Base-by-base conservation (phyloP, 2,888 invertebrate species). In the Chalcis sispes region DNA sequence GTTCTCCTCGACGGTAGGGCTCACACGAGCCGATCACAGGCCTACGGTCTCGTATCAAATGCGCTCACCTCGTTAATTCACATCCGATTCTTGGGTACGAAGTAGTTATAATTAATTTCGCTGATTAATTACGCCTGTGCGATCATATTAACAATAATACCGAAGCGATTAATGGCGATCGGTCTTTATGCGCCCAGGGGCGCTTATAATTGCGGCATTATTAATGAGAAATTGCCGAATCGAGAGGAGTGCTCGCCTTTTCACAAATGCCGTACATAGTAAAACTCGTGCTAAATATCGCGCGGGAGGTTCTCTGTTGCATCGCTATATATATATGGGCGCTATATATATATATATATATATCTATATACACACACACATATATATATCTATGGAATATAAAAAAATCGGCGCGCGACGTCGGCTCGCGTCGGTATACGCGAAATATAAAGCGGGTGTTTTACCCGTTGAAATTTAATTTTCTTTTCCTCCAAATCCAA, bases 401-500 rank as follows among this genome's bases (percentile, higher is more conserved):
- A 59, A 20, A 40, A 61, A 61, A 61, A 61, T 13, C 15, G 59
- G 2, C 59, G 40, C 1, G 25, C 25, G 10, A 42, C 4, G 1
- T 13, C 42, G n/a, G 42, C 42, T 8, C 8, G 8, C 42, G 15
- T 13, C 2, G 13, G 13, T 13, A 13, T 15, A 15, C 7, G 42
- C 8, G 4, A 42, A 2, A 42, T 40, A 52, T 25, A 36, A 52
- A 65, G 32, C 15, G 18, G 48, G 32, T 20, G 25, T n/a, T 23
- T 7, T 42, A 40, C 46, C 25, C 3, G 15, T 13, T 27, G 67
- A 48, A 74, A 74, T 67, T 74, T 74, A 67, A 74, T 74, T 67
- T 74, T 67, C 67, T 36, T 54, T 56, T 50, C 25, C 32, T n/a
- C n/a, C 25, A 32, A 8, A 32, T 5, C 23, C 10, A 27, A 25